Evolutionary conservation across 2,797 vertebrate genomes (phyloP).

Genomic region (Cheirogaleus major): DNA sequence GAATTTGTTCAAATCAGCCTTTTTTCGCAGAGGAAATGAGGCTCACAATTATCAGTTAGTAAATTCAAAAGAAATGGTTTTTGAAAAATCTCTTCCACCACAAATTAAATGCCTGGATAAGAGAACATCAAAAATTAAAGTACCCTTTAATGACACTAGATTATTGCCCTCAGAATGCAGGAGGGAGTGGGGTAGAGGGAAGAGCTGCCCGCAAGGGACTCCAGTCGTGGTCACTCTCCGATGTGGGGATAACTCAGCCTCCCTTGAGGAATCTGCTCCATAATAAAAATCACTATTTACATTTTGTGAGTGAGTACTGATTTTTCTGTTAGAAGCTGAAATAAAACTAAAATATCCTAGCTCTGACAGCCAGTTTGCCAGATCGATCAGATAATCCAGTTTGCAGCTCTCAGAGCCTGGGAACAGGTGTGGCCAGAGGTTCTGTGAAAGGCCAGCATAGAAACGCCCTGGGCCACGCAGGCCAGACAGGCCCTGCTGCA

Average conservation of each 20-base stretch:
- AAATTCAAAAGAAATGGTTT: neutral
- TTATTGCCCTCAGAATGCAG: neutral
- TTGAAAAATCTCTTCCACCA: neutral
- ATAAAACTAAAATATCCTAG: neutral
- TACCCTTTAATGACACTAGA: neutral
- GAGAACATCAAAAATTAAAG: slow-evolving; percentile 39
- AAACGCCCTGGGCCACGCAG: rapidly evolving
- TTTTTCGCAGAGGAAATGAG: slow-evolving; percentile 21
- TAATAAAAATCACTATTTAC: neutral
- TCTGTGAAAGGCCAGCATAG: neutral
- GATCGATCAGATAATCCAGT: neutral
- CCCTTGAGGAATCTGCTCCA: neutral
- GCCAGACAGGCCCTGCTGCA: rapidly evolving
- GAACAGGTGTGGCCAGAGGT: neutral
- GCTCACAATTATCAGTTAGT: neutral
- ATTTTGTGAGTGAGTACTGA: neutral
- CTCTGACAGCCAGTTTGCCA: neutral
- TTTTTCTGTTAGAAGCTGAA: neutral
- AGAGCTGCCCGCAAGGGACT: neutral
- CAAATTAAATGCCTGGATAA: slow-evolving; percentile 52
- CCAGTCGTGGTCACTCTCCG: neutral
- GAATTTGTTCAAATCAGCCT: slow-evolving; percentile 4
- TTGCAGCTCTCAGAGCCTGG: neutral
- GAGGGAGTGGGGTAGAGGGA: neutral
- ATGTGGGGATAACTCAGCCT: neutral